phyloP scores from a whole-genome alignment of 2,888 invertebrate genomes.

The Phortica magna region DNA sequence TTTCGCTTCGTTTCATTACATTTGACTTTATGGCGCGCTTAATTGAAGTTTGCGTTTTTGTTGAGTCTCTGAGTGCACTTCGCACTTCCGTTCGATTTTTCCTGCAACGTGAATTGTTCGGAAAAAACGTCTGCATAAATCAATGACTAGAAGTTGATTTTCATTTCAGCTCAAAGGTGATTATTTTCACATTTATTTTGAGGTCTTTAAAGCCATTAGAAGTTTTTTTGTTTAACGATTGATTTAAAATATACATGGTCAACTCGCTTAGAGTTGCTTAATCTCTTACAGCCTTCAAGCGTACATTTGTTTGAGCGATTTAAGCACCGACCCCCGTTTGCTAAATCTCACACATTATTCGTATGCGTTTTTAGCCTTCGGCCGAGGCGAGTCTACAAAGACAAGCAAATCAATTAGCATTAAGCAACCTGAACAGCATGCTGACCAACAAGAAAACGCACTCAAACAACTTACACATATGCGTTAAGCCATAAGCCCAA shows the following conservation, averaged over 20 bases:
- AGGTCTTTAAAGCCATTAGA: neutral
- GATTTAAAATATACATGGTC: too few relatives aligned
- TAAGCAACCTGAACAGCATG: neutral
- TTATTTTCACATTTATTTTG: neutral
- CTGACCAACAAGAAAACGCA: neutral
- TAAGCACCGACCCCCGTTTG: neutral
- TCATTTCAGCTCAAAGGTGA: neutral
- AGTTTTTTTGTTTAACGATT: neutral
- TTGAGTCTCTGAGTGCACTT: neutral
- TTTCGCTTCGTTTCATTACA: conserved; percentile 19
- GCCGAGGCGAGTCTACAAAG: neutral
- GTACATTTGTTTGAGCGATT: too few relatives aligned
- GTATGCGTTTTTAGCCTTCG: neutral
- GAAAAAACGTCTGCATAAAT: conserved; percentile 20
- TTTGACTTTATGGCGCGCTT: conserved; percentile 19
- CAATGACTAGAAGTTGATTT: conserved; percentile 23
- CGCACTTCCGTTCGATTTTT: too few relatives aligned
- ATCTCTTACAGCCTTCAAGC: neutral
- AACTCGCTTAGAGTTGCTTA: neutral
- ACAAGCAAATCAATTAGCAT: neutral
- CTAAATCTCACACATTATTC: neutral
- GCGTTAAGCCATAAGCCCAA: neutral
- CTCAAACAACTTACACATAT: neutral
- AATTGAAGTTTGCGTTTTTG: conserved; percentile 8
- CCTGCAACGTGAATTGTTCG: neutral